These are phyloP conservation scores for Proisotoma minuta DNA, from an alignment of 2,888 invertebrate genomes.

Conservation along the genomic window DNA sequence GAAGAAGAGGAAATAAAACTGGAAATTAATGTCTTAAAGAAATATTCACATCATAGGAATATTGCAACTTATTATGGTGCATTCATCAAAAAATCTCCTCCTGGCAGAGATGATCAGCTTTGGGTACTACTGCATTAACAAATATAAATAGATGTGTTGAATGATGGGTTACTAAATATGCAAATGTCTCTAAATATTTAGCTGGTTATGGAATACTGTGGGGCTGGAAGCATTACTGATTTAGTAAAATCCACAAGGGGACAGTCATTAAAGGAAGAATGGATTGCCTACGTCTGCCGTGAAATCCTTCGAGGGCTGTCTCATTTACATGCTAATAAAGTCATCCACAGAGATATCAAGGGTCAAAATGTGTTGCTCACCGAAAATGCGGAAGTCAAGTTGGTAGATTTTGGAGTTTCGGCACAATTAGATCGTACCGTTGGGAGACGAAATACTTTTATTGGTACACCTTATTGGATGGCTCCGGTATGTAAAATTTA, in stretches of 20 bases:
- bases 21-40: constrained; percentile 99
- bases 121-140: constrained; percentile 60
- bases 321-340: constrained; percentile 97
- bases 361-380: constrained; percentile 98
- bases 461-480: constrained; percentile 97
- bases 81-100: constrained; percentile 97
- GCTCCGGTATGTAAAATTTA: too few species aligned
- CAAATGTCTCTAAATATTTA: constrained; percentile 41
- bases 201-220: constrained; percentile 99
- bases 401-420: constrained; percentile 55
- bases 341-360: constrained; percentile 99
- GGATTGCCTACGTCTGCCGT: constrained; percentile 99
- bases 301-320: constrained; percentile 91
- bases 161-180: not conserved
- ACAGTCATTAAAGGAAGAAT: constrained; percentile 96
- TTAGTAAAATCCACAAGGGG: constrained; percentile 99
- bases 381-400: constrained; percentile 98
- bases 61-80: constrained; percentile 99
- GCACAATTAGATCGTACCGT: constrained; percentile 99
- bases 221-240: constrained; percentile 98
- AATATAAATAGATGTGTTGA: not conserved
- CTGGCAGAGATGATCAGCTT: constrained; percentile 95
- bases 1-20: constrained; percentile 99
- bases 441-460: constrained; percentile 97
- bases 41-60: constrained; percentile 61